These are phyloP conservation scores for Teleopsis dalmanni DNA, from an alignment of 1,140 invertebrate genomes.

Conservation along the genomic window DNA sequence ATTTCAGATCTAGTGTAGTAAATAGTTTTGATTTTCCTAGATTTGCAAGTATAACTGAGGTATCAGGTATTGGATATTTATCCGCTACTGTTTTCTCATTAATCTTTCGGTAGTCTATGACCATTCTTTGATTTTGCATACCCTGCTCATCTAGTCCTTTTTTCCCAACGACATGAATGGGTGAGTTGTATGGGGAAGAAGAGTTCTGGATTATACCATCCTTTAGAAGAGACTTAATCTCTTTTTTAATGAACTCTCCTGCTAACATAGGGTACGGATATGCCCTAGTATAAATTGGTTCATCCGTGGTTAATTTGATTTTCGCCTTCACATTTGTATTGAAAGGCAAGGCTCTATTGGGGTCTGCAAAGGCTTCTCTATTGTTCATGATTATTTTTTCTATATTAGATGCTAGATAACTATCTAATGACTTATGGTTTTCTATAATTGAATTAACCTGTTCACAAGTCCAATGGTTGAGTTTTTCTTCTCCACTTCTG, in stretches of 20 bases:
- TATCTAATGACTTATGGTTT: not conserved
- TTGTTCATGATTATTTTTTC: not conserved
- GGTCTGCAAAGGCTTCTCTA: constrained; percentile 7
- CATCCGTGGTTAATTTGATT: constrained; percentile 4
- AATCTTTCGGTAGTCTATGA: constrained; percentile 35
- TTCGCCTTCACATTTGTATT: constrained; percentile 1
- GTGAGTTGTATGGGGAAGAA: constrained; percentile 13
- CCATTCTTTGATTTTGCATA: constrained; percentile 6
- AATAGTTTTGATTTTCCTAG: constrained; percentile 24
- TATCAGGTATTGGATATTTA: constrained; percentile 44
- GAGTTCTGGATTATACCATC: not conserved
- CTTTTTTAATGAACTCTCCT: constrained; percentile 5
- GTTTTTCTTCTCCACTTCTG: not conserved
- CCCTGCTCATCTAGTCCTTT: constrained; percentile 9
- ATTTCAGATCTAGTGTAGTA: too few relatives aligned
- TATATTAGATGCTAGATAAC: not conserved
- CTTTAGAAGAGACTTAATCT: constrained; percentile 4
- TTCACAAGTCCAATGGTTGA: not conserved
- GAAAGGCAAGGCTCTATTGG: constrained; percentile 3
- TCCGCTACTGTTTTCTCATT: constrained; percentile 37
- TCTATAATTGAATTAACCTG: constrained; percentile 5
- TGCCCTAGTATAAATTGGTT: constrained; percentile 14
- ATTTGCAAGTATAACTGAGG: constrained; percentile 19
- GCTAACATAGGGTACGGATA: not conserved
- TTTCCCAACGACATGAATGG: constrained; percentile 16